Conservation (phyloP, 2,888 invertebrate species). For the Caenorhabditis becei region DNA sequence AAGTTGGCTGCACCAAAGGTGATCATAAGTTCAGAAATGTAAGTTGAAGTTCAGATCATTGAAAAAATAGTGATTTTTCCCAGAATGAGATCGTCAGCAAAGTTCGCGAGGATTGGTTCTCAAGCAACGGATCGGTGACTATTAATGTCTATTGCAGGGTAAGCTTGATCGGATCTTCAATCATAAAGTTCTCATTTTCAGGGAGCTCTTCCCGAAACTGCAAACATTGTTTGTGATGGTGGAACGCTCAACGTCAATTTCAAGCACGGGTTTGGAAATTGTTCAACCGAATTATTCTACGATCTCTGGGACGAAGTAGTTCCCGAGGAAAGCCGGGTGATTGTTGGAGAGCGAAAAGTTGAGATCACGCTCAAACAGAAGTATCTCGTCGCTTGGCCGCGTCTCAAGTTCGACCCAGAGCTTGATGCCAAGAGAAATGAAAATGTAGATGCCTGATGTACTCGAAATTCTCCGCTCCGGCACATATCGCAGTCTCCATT, state of each 20-base stretch:
- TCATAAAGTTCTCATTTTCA: not conserved
- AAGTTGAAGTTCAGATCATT: slow-evolving; percentile 11
- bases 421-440: slow-evolving; percentile 53
- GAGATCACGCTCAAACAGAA: slow-evolving; percentile 78
- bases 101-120: slow-evolving; percentile 80
- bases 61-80: slow-evolving; percentile 12
- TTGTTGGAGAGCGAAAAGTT: slow-evolving; percentile 78
- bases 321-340: slow-evolving; percentile 71
- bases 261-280: slow-evolving; percentile 77
- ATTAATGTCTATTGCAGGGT: slow-evolving; percentile 78
- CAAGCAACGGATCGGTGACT: slow-evolving; percentile 74
- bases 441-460: not conserved
- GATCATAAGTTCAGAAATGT: slow-evolving; percentile 90
- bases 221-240: slow-evolving; percentile 89
- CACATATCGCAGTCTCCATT: slow-evolving; percentile 15
- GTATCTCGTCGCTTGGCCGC: slow-evolving; percentile 75
- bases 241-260: slow-evolving; percentile 83
- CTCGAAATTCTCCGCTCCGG: not conserved
- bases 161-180: not conserved
- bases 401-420: slow-evolving; percentile 71
- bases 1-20: slow-evolving; percentile 92
- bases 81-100: slow-evolving; percentile 77
- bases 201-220: slow-evolving; percentile 89
- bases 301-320: slow-evolving; percentile 79
- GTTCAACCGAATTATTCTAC: slow-evolving; percentile 62